Evolutionary conservation across 92 coral and sea anemone species (phyloP).

Genomic region (Umimayanthus chanpuru): DNA sequence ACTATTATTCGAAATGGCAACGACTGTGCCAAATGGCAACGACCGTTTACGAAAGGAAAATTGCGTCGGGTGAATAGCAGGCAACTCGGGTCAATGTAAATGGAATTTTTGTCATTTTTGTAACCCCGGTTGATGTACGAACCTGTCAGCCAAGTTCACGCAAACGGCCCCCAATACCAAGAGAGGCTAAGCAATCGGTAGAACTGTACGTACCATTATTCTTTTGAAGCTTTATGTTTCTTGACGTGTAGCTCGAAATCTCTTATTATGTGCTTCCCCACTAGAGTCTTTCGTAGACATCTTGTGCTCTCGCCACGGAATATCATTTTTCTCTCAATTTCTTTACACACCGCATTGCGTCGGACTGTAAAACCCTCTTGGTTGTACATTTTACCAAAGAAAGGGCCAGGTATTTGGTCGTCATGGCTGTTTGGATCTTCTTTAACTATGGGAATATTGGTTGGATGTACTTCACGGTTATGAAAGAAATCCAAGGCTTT

Average conservation of each 20-base stretch:
- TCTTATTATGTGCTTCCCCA: background rate
- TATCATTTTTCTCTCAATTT: background rate
- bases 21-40: too few species aligned
- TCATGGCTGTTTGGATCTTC: background rate
- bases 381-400: background rate
- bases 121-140: too few species aligned
- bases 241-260: background rate
- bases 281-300: background rate
- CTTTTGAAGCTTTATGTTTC: too few species aligned
- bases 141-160: too few species aligned
- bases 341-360: conserved; percentile 3
- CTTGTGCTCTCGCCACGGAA: conserved; percentile 11
- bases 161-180: background rate
- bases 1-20: too few species aligned
- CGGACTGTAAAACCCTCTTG: background rate
- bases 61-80: too few species aligned
- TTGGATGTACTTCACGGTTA: background rate
- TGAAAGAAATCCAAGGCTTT: background rate
- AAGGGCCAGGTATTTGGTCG: background rate
- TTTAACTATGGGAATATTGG: background rate
- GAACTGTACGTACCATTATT: too few species aligned
- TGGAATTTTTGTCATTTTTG: too few species aligned
- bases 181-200: background rate
- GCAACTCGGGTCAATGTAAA: too few species aligned
- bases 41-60: too few species aligned